Base-by-base conservation (phyloP, 2,113 vertebrate genomes). In the Pteruthius melanotis region DNA sequence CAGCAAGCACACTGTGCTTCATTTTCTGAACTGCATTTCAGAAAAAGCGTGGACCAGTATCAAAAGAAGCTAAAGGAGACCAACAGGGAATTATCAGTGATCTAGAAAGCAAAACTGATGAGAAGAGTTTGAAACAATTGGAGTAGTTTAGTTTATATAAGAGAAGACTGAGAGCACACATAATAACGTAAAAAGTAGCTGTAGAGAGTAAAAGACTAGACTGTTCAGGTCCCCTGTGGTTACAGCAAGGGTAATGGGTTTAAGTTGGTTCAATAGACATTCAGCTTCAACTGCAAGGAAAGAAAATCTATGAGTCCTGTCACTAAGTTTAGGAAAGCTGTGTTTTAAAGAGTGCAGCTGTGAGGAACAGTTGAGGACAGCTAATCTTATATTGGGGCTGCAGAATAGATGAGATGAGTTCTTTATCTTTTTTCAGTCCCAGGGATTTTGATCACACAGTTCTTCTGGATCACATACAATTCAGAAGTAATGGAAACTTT, bases 41-140 rank as follows among this genome's bases (percentile, higher is more conserved):
- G 71, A 83, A 88, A 88, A 77, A 77, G 21, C 5, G 1, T 66
- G 54, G 52, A 81, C 57, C 64, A n/a, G 64, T 88, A 93, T 96
- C 90, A 93, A 94, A 95, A 86, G 83, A 47, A 93, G 42, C 68
- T 77, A 52, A 92, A 86, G 68, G 59, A 86, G 85, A 86, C 75
- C 85, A 94, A 54, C 76, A 0, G 52, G 80, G 92, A 94, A 93
- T 92, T 92, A 90, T 66, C 79, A 90, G 83, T 15, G 16, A 88
- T 94, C 92, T 90, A 95, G 86, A 93, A 94, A 94, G 85, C 54
- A 92, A 90, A 82, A 94, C 85, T 82, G 82, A 94, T 92, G 74
- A 91, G 75, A 49, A 90, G 59, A 93, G 88, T 90, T 95, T 93
- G 92, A 97, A 97, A 96, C 85, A 92, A 93, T 94, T 96, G 90